phyloP scores from a whole-genome alignment of 2,888 invertebrate genomes.

The Zygaena filipendulae region DNA sequence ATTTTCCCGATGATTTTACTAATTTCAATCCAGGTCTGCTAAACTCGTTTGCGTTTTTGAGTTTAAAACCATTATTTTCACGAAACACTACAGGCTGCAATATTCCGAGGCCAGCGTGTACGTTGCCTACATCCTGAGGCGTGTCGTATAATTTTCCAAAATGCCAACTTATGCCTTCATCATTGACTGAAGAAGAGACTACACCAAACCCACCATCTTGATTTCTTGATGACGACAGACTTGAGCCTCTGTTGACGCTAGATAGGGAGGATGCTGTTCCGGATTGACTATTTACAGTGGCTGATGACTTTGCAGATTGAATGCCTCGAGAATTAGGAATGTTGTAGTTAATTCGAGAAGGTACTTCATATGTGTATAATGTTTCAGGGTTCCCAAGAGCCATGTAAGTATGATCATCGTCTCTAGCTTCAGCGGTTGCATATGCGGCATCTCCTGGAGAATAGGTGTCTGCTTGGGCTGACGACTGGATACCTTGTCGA shows the following conservation, averaged over 20 bases:
- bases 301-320: constrained; percentile 34
- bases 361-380: constrained; percentile 38
- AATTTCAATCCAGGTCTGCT: too few relatives aligned
- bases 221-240: neutral
- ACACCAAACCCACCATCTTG: constrained; percentile 22
- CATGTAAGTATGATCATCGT: constrained; percentile 30
- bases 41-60: too few relatives aligned
- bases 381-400: constrained; percentile 38
- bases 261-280: constrained; percentile 37
- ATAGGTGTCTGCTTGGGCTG: constrained; percentile 29
- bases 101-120: constrained; percentile 16
- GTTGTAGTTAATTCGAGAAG: constrained; percentile 24
- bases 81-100: too few relatives aligned
- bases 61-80: too few relatives aligned
- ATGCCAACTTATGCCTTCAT: constrained; percentile 40
- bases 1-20: too few relatives aligned
- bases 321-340: constrained; percentile 16
- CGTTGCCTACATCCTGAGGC: constrained; percentile 23
- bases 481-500: constrained; percentile 25
- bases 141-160: constrained; percentile 43
- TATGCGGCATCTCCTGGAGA: constrained; percentile 21
- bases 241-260: constrained; percentile 24
- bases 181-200: constrained; percentile 26
- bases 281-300: constrained; percentile 27
- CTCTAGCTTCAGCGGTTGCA: constrained; percentile 22